Base-by-base conservation (phyloP, 2,888 invertebrate genomes). In the Parnassius mnemosyne region DNA sequence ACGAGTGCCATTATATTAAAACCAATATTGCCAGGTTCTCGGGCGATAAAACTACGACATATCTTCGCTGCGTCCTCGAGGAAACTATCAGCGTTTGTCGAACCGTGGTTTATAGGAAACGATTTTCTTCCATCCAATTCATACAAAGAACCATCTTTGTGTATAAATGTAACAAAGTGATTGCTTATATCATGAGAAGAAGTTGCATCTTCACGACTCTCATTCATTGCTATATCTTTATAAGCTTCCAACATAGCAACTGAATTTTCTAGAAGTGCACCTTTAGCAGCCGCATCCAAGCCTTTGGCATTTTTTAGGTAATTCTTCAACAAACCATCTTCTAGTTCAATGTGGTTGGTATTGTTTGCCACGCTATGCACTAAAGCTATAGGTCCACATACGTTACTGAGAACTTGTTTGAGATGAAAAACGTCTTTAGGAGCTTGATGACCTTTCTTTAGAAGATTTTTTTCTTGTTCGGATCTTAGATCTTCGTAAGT, bases 331-430 rank as follows among this genome's bases (percentile, higher is more conserved):
- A 94, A 92, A 0, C 96, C 96, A 69, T 94, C 94, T 46, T 93
- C 88, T 7, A 97, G 78, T 42, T 93, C 83, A 58, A 97, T 94
- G 12, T 94, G 93, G 66, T 95, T 94, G n/a, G 89, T 85, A 80
- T 97, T 98, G 83, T 99, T 99, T 10, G 97, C 97, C 65, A 99
- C 92, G 70, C 97, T 95, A 81, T 99, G 99, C 61, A 99, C 95
- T 55, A 99, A 89, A 9, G 98, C 99, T 67, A 99, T 95, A 1
- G 98, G 98, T 42, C 99, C 99, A 84, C 99, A 99, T 3, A 98
- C 97, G 85, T 98, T 99, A 66, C 95, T 95, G 34, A 98, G 94
- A 34, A 95, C 94, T 85, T 98, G 98, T 74, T 96, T 96, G 89
- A 98, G 92, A 81, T 96, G 97, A 83, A 96, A 98, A 12, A 98